Percentiles rank a stretch among this genome's conserved stretches.
Evolutionary conservation across 2,888 invertebrate species (phyloP).

Genomic region (Erebia ligea): DNA sequence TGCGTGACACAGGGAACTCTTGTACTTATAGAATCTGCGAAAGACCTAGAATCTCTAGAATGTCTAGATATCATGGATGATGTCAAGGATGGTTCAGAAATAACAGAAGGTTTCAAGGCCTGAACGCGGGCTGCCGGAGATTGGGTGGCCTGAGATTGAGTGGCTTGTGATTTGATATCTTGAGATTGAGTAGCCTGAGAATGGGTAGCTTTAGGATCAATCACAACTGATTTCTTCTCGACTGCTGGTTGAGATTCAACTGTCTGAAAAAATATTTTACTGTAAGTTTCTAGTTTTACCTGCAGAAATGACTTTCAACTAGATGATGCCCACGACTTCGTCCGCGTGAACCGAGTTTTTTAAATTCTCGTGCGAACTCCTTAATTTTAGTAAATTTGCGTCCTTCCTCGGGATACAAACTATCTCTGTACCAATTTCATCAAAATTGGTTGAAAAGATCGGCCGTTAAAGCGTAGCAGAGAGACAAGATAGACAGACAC

Average conservation of each 20-base stretch:
- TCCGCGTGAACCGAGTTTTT: too few relatives aligned
- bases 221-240: constrained; percentile 53
- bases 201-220: constrained; percentile 39
- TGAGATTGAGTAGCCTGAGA: constrained; percentile 28
- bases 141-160: neutral
- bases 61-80: neutral
- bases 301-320: neutral
- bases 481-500: too few relatives aligned
- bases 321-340: too few relatives aligned
- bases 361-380: too few relatives aligned
- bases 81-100: neutral
- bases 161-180: neutral
- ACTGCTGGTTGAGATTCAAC: constrained; percentile 70
- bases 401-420: too few relatives aligned
- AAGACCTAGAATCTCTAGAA: neutral
- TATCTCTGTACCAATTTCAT: too few relatives aligned
- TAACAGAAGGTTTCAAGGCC: neutral
- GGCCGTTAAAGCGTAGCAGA: too few relatives aligned
- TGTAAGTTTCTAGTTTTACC: neutral
- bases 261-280: constrained; percentile 19
- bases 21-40: neutral
- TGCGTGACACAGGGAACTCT: constrained; percentile 42
- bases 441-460: too few relatives aligned
- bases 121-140: neutral
- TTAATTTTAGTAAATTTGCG: too few relatives aligned